Evolutionary conservation across 2,888 invertebrate species (phyloP), one percentile per base, ranked within the genome.

Genomic region (Chesias legatella): DNA sequence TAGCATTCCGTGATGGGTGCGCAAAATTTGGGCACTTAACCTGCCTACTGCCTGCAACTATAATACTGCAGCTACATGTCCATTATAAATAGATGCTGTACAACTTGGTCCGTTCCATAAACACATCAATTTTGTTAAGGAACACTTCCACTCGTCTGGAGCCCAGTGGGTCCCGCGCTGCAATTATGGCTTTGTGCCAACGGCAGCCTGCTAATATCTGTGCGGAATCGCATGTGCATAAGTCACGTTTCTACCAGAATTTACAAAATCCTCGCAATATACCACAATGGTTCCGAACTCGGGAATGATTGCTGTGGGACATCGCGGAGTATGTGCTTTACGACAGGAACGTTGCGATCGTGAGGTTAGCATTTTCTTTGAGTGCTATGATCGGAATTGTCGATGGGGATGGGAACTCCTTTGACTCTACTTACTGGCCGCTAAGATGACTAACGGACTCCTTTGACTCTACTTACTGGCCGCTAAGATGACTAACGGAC

Each of bases 161-260:
- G 67, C 64, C 65, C 68, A 67, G 70, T 66, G 60, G 65, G 63
- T 65, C 67, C 66, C 66, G 62, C 63, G 58, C 56, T 59, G 67
- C 75, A 65, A 73, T 79, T 78, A 79, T 83, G 83, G 83, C 82
- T 58, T 50, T 44, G 56, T 65, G 82, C 84, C 83, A 82, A 61
- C 67, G 60, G 59, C 67, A 73, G 65, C 72, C 66, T 67, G 70
- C 67, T 74, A 78, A 74, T 73, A 77, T 69, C 67, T 57, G 57
- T 56, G 58, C 63, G 60, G 60, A 68, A 60, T 69, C 62, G 57
- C 72, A 70, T 60, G 63, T 63, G 54, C 62, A 68, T 78, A 77
- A 73, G 74, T 79, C 77, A 78, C 73, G 72, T 77, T 68, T 67
- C 58, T 54, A 57, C 72, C 63, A 72, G 73, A 79, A 78, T 74